Evolutionary conservation across 2,888 invertebrate genomes (phyloP), one percentile per base, ranked within the genome.

Genomic region (Aporophyla nigra): DNA sequence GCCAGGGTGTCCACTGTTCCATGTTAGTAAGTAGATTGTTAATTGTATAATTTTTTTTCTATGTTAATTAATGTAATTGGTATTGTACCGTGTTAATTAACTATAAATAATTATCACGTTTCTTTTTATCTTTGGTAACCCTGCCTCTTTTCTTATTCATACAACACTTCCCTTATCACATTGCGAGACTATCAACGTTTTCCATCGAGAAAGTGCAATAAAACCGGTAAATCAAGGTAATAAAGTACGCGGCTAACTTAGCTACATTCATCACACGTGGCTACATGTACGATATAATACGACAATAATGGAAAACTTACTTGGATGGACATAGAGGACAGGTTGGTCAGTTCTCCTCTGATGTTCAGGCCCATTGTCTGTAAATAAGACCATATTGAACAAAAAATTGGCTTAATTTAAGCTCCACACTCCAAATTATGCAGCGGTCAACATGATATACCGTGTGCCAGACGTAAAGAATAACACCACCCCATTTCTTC

Each of bases 311-410:
- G 0, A 1, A 68, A 56, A 74, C 89, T 88, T 90, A 95, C 96
- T 90, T 94, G 93, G 9, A 95, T 89, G 49, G 90, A 90, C 78
- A 93, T 91, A 2, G 95, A 93, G 5, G 93, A 86, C 6, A 93
- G 86, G 86, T 90, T 95, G 74, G 98, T 98, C 86, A 99, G 92
- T 93, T 99, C 99, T 1, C 99, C 99, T 67, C 99, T 97, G 53
- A 99, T 96, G 91, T 98, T 98, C 1, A 97, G 97, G 82, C 97
- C 97, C 97, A 99, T 98, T 97, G 98, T 98, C 98, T 98, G 92
- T 49, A 91, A 92, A 78, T 4, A 53, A 69, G 0, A 58, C 49
- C 0, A 10, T 33, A 9, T 12, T 73, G 6, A 70, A 43, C 10
- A 58, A 59, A 10, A 58, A 24, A 24, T 5, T 56, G 24, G 24